phyloP scores from a whole-genome alignment of 2,797 vertebrate genomes.

The Pseudomugil gertrudae region DNA sequence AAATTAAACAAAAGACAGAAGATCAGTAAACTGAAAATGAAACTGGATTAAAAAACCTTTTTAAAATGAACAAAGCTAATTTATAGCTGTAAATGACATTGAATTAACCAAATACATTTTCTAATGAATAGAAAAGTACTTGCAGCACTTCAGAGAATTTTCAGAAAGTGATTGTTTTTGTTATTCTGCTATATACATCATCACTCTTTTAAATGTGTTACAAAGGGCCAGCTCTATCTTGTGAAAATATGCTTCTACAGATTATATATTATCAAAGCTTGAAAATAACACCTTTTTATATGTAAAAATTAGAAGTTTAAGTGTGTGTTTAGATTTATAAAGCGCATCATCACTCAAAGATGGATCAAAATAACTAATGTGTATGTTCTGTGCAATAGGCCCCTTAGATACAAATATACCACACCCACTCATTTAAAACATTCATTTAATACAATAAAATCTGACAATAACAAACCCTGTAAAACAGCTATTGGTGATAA shows the following conservation, averaged over 20 bases:
- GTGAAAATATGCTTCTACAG: conserved; percentile 66
- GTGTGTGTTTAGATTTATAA: conserved; percentile 61
- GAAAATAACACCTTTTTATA: conserved; percentile 69
- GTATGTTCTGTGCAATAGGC: conserved; percentile 61
- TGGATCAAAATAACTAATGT: conserved; percentile 42
- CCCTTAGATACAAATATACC: conserved; percentile 77
- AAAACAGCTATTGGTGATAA: conserved; percentile 51
- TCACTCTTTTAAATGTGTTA: conserved; percentile 62
- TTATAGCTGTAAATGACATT: conserved; percentile 38
- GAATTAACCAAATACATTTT: conserved; percentile 33
- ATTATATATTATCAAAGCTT: conserved; percentile 69
- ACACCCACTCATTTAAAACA: conserved; percentile 67
- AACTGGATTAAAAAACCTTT: conserved; percentile 32
- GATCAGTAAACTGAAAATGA: conserved; percentile 52
- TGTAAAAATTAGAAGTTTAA: conserved; percentile 44
- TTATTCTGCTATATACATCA: conserved; percentile 68
- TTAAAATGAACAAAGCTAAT: conserved; percentile 47
- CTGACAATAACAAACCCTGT: conserved; percentile 54
- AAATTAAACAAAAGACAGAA: conserved; percentile 50
- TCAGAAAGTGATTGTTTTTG: conserved; percentile 73
- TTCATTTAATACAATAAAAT: conserved; percentile 61
- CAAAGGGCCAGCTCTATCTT: conserved; percentile 58
- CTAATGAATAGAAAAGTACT: conserved; percentile 49
- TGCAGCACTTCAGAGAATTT: conserved; percentile 65
- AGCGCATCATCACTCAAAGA: conserved; percentile 71